Base-by-base conservation (phyloP, 64 coral and sea anemone genomes). In the Actinia tenebrosa region DNA sequence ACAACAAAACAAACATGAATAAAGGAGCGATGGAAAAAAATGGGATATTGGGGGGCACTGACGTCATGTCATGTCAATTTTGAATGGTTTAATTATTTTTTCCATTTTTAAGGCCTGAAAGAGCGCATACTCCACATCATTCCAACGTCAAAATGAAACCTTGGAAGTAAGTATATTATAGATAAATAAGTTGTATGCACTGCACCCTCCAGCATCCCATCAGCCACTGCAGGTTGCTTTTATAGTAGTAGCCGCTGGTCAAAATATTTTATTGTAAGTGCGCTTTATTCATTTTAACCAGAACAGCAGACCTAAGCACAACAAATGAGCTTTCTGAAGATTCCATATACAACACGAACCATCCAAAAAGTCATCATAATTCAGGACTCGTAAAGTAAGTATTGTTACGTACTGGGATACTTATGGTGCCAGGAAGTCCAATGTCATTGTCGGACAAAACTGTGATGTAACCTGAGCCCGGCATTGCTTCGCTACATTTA, bases 71-170 rank as follows among this genome's bases (percentile, higher is more conserved):
- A 17, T 5, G 17, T 8, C 7, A 45, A 53, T 52, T 20, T 83
- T 25, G 2, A 50, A 47, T 3, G 46, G 3, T 85, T 44, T 14
- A 18, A 20, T 85, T 9, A 3, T 60, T n/a, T 0, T 60, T 61
- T 61, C 9, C 60, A 2, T 30, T 85, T 85, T 60, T 45, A 10
- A 85, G 83, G 42, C 83, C 83, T 7, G 83, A 19, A 44, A 55
- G 54, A 62, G n/a, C 83, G 60, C 83, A 85, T 64, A 85, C 56
- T 3, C 83, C 83, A 30, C 69, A 75, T 58, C 82, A 60, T 85
- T 61, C 83, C 22, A 58, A 85, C 19, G 83, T 85, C 56, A 85
- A 85, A 26, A 58, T 85, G 60, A 85, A 85, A 46, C 83, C 83
- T 16, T 85, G 83, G 83, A 85, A 85, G 83, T 85, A 85, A 61